Conservation (phyloP, 64 coral and sea anemone genomes). For the Montipora efflorescens region DNA sequence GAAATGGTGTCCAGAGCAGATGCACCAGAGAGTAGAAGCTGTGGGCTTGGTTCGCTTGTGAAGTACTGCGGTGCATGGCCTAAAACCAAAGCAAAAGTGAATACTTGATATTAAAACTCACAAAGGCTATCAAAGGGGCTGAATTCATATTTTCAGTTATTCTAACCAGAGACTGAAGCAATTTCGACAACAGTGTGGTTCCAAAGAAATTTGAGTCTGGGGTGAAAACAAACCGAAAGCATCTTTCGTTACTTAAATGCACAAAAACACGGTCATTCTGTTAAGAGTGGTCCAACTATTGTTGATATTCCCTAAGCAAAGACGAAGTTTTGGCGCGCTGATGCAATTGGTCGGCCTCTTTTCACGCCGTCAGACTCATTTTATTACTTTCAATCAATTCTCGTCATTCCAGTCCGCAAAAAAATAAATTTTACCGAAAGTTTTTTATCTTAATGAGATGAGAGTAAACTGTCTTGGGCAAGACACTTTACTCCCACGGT, state of each 20-base stretch:
- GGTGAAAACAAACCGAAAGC: no score
- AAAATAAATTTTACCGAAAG: no score
- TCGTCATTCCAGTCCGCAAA: slow-evolving; percentile 19
- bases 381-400: slow-evolving; percentile 96
- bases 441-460: no score
- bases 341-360: slow-evolving; percentile 77
- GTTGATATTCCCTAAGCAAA: slow-evolving; percentile 91
- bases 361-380: slow-evolving; percentile 82
- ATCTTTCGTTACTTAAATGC: no score
- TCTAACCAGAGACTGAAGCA: no score
- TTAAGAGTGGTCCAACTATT: slow-evolving; percentile 81
- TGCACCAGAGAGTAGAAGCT: slow-evolving; percentile 46
- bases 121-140: no score
- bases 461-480: no score
- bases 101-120: not conserved
- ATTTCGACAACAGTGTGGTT: no score
- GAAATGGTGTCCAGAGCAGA: slow-evolving; percentile 49
- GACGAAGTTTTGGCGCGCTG: slow-evolving; percentile 60
- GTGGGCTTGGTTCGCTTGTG: slow-evolving; percentile 39
- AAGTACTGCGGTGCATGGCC: slow-evolving; percentile 44
- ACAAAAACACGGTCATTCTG: not conserved
- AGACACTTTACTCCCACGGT: no score
- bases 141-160: no score
- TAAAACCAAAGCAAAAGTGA: not conserved
- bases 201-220: no score